Evolutionary conservation across 2,113 vertebrate genomes (phyloP).

Genomic region (Nettapus auritus): DNA sequence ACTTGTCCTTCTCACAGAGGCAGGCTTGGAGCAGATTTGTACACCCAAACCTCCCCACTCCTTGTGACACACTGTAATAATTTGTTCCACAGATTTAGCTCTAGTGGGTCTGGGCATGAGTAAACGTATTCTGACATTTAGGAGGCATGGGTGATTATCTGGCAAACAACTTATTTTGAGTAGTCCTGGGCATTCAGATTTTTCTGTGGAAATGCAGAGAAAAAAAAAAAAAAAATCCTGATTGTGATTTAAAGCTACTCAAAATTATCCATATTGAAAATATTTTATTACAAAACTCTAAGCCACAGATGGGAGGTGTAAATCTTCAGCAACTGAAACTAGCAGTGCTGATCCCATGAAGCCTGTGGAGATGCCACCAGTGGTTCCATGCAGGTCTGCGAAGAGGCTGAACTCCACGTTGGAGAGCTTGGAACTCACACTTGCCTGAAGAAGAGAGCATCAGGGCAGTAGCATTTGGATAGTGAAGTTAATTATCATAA

Average conservation of each 20-base stretch:
- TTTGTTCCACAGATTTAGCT: background rate
- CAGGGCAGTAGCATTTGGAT: background rate
- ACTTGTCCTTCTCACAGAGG: background rate
- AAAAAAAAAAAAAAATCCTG: background rate
- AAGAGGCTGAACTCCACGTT: background rate
- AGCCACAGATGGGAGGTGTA: background rate
- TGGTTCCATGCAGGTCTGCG: background rate
- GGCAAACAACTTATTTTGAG: background rate
- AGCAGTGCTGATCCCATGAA: rapidly evolving
- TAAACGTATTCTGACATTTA: background rate
- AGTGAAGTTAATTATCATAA: background rate
- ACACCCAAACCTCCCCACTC: background rate
- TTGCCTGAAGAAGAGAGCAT: background rate
- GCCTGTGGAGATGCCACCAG: background rate
- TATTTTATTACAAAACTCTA: background rate
- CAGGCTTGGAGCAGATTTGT: background rate
- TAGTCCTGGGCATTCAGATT: background rate
- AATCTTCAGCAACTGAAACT: background rate
- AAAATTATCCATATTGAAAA: background rate
- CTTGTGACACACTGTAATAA: background rate
- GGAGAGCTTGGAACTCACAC: rapidly evolving
- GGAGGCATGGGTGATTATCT: background rate
- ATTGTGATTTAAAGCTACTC: background rate
- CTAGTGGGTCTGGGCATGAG: background rate
- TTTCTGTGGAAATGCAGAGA: background rate